Percentiles rank a stretch among this genome's conserved stretches.
Evolutionary conservation across 2,797 vertebrate genomes (phyloP).

Genomic region (Crocidura indochinensis): DNA sequence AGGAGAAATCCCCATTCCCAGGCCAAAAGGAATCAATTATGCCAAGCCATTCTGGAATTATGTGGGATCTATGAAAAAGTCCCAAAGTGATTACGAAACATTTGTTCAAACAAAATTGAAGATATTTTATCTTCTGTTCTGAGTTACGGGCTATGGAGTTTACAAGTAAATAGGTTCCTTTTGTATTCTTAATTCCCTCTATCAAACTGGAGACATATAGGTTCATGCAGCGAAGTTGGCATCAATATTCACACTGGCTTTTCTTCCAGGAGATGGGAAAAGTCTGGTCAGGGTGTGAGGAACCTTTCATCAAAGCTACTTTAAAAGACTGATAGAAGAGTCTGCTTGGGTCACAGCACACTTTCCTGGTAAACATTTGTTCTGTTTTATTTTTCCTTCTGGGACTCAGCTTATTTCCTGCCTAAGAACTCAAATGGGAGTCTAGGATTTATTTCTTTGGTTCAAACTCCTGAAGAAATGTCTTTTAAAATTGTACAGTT

Average conservation of each 20-base stretch:
- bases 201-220: slow-evolving; percentile 21
- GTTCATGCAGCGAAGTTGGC: background rate
- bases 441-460: slow-evolving; percentile 62
- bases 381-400: slow-evolving; percentile 72
- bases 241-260: slow-evolving; percentile 22
- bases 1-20: background rate
- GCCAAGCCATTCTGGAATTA: background rate
- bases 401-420: slow-evolving; percentile 70
- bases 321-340: slow-evolving; percentile 49
- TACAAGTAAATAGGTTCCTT: slow-evolving; percentile 54
- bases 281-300: background rate
- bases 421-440: slow-evolving; percentile 56
- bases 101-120: slow-evolving; percentile 32
- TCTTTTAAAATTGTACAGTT: slow-evolving; percentile 68
- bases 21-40: background rate
- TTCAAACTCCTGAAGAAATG: slow-evolving; percentile 71
- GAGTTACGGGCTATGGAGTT: slow-evolving; percentile 22
- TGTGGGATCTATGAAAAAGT: slow-evolving; percentile 36
- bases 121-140: slow-evolving; percentile 9
- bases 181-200: slow-evolving; percentile 17
- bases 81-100: slow-evolving; percentile 4
- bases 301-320: slow-evolving; percentile 8
- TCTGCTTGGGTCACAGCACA: slow-evolving; percentile 4
- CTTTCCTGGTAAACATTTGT: slow-evolving; percentile 67
- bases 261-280: background rate